phyloP scores from a whole-genome alignment of 2,113 vertebrate genomes.

The Eubucco bourcierii region DNA sequence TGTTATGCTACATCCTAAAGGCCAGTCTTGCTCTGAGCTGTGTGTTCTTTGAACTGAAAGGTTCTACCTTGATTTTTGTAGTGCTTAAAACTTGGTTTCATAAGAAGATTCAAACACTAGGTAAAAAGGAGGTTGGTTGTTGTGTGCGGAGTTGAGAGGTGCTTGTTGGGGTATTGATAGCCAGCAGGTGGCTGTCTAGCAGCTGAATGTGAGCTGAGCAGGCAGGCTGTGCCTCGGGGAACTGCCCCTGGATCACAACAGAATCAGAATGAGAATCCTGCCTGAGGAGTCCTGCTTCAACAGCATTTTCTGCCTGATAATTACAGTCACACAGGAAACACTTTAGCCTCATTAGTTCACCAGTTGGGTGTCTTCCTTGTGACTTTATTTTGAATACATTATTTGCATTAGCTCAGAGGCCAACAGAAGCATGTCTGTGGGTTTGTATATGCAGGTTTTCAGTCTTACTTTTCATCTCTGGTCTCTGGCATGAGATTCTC shows the following conservation, averaged over 20 bases:
- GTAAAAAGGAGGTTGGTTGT: neutral
- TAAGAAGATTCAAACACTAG: neutral
- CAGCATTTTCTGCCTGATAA: neutral
- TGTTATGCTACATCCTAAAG: fast-evolving
- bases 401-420: neutral
- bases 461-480: neutral
- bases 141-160: neutral
- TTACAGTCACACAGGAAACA: neutral
- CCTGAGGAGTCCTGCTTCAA: neutral
- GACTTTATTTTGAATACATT: neutral
- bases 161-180: neutral
- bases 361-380: neutral
- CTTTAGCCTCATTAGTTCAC: neutral
- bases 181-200: conserved; percentile 59
- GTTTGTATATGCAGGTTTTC: neutral
- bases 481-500: neutral
- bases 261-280: neutral
- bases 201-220: neutral
- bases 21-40: neutral
- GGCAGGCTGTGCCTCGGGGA: neutral
- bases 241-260: neutral
- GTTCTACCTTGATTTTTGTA: neutral
- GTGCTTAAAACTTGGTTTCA: neutral
- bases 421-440: neutral
- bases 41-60: neutral